phyloP scores from a whole-genome alignment of 2,888 invertebrate genomes.

The Mamestra brassicae region DNA sequence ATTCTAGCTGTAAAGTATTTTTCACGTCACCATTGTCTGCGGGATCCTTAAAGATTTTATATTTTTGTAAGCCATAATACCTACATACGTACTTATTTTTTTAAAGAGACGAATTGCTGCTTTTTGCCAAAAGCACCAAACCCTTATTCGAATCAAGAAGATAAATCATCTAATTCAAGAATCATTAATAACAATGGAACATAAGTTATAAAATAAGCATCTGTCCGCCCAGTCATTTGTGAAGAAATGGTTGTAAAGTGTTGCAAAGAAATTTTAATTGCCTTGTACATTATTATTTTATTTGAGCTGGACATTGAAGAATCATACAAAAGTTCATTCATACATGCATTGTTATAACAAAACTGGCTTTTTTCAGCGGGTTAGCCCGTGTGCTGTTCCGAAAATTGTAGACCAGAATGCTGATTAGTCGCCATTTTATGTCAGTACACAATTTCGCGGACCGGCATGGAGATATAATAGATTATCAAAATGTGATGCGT shows the following conservation, averaged over 20 bases:
- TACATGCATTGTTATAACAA: neutral
- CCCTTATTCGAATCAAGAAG: conserved; percentile 37
- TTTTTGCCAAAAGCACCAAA: conserved; percentile 43
- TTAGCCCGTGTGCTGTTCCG: no score
- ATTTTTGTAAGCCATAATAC: no score
- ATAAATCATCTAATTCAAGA: conserved; percentile 57
- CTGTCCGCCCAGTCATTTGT: conserved; percentile 41
- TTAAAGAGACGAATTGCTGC: conserved; percentile 22
- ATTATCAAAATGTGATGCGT: no score
- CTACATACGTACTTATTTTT: neutral
- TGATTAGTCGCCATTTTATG: no score
- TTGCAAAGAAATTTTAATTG: neutral
- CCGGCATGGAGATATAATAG: no score
- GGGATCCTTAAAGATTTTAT: no score
- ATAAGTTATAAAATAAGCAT: conserved; percentile 39
- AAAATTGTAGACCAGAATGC: no score
- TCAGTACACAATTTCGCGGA: no score
- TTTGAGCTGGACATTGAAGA: neutral
- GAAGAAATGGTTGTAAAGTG: conserved; percentile 35
- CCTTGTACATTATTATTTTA: neutral
- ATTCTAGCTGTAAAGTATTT: no score
- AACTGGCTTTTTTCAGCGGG: no score
- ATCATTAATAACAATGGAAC: conserved; percentile 62
- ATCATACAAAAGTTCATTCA: neutral
- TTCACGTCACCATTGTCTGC: no score